Evolutionary conservation across 2,888 invertebrate species (phyloP).

Genomic region (Pseudococcus longispinus): DNA sequence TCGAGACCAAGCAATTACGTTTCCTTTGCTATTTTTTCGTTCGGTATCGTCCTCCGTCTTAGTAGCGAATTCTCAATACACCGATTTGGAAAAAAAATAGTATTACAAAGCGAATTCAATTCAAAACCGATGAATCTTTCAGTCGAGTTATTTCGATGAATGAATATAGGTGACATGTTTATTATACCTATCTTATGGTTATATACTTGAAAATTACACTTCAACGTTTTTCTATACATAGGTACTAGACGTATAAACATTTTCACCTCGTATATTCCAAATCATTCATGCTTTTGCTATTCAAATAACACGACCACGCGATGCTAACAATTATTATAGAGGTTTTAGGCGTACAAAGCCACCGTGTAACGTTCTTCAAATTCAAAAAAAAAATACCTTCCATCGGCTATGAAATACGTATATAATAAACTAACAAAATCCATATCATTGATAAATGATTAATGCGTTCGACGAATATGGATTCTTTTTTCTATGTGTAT

Average conservation of each 20-base stretch:
- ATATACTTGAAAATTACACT: conserved; percentile 42
- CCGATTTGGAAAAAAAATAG: neutral
- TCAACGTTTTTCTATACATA: conserved; percentile 24
- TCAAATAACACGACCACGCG: conserved; percentile 34
- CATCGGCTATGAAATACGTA: neutral
- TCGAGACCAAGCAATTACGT: neutral
- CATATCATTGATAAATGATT: conserved; percentile 21
- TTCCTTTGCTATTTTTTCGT: neutral
- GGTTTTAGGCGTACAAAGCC: conserved; percentile 28
- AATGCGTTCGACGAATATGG: neutral
- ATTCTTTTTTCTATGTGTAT: neutral
- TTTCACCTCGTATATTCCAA: conserved; percentile 1
- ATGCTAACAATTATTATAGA: conserved; percentile 25
- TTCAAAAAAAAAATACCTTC: neutral
- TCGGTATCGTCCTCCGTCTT: too few species aligned
- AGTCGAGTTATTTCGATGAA: conserved; percentile 39
- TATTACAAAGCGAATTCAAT: conserved; percentile 30
- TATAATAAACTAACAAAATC: neutral
- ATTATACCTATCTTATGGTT: conserved; percentile 10
- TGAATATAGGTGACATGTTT: conserved; percentile 31
- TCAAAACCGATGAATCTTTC: conserved; percentile 38
- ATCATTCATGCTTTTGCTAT: neutral
- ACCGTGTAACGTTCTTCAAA: neutral
- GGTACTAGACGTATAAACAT: neutral
- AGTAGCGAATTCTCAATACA: neutral